Evolutionary conservation across 2,797 vertebrate genomes (phyloP).

Genomic region (Sebastes hubbsi): DNA sequence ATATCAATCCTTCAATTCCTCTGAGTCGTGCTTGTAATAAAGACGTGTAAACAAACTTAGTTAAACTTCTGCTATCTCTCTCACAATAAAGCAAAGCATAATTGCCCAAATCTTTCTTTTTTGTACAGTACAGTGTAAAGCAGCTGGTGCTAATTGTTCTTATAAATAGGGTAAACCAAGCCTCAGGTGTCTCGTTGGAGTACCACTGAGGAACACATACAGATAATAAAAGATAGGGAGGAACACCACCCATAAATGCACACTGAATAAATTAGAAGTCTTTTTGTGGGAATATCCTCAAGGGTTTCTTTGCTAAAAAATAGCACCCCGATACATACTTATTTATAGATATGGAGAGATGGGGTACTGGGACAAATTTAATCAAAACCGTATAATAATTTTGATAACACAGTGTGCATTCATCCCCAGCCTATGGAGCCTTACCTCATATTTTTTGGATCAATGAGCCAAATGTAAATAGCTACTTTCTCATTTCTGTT

Average conservation of each 20-base stretch:
- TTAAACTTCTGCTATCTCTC: background rate
- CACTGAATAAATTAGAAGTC: slow-evolving; percentile 19
- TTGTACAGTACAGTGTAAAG: slow-evolving; percentile 3
- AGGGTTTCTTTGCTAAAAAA: background rate
- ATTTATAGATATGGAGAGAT: slow-evolving; percentile 4
- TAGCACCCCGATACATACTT: background rate
- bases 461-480: background rate
- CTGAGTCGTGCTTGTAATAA: background rate
- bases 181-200: slow-evolving; percentile 4
- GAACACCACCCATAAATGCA: slow-evolving; percentile 6
- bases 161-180: slow-evolving; percentile 42
- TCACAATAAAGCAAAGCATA: background rate
- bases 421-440: background rate
- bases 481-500: background rate
- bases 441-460: background rate
- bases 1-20: background rate
- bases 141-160: slow-evolving; percentile 20
- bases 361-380: background rate
- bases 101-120: background rate
- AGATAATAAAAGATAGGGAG: slow-evolving; percentile 1
- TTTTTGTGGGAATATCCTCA: slow-evolving; percentile 20
- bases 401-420: background rate
- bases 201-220: slow-evolving; percentile 2
- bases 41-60: background rate
- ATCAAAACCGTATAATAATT: slow-evolving; percentile 3